Base-by-base conservation (phyloP, 2,113 vertebrate species). In the Rhinichthys klamathensis region DNA sequence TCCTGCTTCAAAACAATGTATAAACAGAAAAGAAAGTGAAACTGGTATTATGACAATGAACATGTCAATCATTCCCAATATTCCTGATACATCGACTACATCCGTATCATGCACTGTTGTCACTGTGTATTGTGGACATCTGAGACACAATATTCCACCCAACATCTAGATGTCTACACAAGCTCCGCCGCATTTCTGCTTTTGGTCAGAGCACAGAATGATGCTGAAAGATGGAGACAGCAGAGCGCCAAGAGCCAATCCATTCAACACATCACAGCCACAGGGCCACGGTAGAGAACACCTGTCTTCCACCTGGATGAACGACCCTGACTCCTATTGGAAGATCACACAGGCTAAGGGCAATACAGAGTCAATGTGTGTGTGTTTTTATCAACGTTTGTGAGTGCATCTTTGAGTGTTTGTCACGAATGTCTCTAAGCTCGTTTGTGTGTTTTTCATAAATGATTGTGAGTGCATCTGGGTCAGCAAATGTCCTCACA, bases 101-200 rank as follows among this genome's bases (percentile, higher is more conserved):
- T 41, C 44, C 10, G 6, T 25, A 73, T 73, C 70, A 73, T 73
- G 70, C 35, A 73, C 38, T 11, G 11, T 23, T 73, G 13, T 44
- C 70, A 73, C 5, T 46, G 70, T 18, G 35, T 70, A 35, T 49
- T 75, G n/a, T 75, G 1, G 44, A 75, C 72, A 75, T 25, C 23
- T 75, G 67, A 41, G 67, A 46, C 72, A 49, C n/a, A n/a, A n/a
- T 27, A 75, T 21, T 56, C 54, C 18, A 56, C 54, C 54, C 54
- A 56, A 18, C 54, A 56, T 75, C 72, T 18, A 49, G 49, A 77
- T 76, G 18, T 25, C 77, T 67, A 32, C 25, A 51, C 44, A 67
- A 9, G 16, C 25, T 44, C 35, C 3, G 21, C 35, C 1, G 16
- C n/a, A 88, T 88, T 73, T 87, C 90, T 86, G 65, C 70, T 51